Conservation (phyloP, 2,113 vertebrate species). For the Tetrao urogallus region DNA sequence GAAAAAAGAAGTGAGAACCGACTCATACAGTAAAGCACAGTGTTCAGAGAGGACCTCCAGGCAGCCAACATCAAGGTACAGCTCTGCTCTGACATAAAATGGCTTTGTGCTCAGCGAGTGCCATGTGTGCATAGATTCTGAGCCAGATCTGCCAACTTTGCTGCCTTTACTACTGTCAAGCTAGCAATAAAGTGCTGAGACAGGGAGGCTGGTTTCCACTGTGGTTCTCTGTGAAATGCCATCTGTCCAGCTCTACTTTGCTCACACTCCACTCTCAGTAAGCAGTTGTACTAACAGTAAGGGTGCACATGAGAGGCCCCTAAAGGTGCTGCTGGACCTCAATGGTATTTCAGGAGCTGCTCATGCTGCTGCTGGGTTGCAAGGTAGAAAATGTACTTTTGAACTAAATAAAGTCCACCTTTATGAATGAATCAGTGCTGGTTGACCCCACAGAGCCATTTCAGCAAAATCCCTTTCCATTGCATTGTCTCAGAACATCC, state of each 20-base stretch:
- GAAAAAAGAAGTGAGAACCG: neutral
- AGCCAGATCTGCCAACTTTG: neutral
- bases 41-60: neutral
- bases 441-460: neutral
- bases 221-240: neutral
- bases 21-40: rapidly evolving
- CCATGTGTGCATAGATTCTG: rapidly evolving
- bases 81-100: neutral
- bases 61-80: neutral
- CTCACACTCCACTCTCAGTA: neutral
- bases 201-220: neutral
- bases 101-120: neutral
- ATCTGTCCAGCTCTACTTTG: neutral
- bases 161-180: neutral
- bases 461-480: neutral
- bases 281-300: neutral
- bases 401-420: neutral
- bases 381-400: neutral
- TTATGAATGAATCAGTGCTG: neutral
- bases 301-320: rapidly evolving
- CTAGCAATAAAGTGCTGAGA: neutral
- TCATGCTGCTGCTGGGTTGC: neutral
- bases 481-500: neutral
- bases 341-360: neutral
- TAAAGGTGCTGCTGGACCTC: rapidly evolving